Base-by-base conservation (phyloP, 2,113 vertebrate species). In the Phocoena phocoena region DNA sequence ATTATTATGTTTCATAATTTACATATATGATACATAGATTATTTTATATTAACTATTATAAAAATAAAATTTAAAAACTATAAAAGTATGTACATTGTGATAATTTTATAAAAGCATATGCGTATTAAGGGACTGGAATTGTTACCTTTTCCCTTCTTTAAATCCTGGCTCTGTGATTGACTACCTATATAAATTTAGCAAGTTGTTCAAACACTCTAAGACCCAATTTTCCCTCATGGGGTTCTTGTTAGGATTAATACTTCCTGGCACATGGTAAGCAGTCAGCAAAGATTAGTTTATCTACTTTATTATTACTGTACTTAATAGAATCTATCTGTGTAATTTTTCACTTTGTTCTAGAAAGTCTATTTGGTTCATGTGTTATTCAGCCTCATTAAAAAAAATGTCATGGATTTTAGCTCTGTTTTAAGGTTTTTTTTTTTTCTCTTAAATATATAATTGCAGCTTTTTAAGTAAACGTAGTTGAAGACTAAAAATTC, bases 311-410 rank as follows among this genome's bases (percentile, higher is more conserved):
- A 47, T 67, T 68, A 50, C 4, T 70, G 38, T 55, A 47, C 18
- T 68, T 85, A 60, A 26, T 62, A 90, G 11, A 68, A 28, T 58
- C 31, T 80, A 15, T 58, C 8, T 10, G 50, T 36, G 0, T 47
- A 77, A 67, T 55, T 83, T 88, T 92, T 89, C 3, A 53, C 18
- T 94, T 96, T 93, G 50, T 88, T 91, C 44, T 90, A 50, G 11
- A 93, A 88, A 68, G 14, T 85, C 13, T 74, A 4, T 82, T 63
- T 93, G 3, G 6, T 81, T 36, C 41, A 8, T 2, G 2, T 79
- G 5, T 44, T 74, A 71, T 26, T 79, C 15, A 55, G 33, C 21
- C 8, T 71, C 68, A 28, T 44, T 53, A 36, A 55, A 96, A 41
- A 8, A 0, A 38, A 53, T 1, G 0, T 76, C 3, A 21, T 84